These are phyloP conservation scores for Capreolus pygargus DNA, from an alignment of 2,113 vertebrate genomes.

Conservation along the genomic window DNA sequence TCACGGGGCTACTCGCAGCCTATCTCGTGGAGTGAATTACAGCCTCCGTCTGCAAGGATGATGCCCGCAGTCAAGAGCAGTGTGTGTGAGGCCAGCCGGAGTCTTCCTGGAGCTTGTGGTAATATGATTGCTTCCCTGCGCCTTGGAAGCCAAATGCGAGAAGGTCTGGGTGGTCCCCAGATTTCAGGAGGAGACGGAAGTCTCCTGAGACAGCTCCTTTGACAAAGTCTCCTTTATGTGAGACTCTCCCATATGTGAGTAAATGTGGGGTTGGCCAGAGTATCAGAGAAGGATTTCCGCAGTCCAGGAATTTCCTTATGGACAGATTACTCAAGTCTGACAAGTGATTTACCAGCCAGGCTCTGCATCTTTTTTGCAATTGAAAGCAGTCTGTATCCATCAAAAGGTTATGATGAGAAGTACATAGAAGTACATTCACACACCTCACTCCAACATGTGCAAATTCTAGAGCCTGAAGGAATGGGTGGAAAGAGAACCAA, in stretches of 20 bases:
- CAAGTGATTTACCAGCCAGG: not conserved
- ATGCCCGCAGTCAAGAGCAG: slow-evolving; percentile 31
- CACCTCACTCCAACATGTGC: not conserved
- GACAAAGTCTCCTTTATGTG: not conserved
- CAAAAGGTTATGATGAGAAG: not conserved
- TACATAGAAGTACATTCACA: not conserved
- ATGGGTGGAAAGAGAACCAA: not conserved
- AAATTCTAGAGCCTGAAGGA: not conserved
- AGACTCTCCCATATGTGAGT: not conserved
- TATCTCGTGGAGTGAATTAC: not conserved
- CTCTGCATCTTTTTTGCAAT: not conserved
- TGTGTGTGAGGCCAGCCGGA: not conserved
- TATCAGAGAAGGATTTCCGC: not conserved
- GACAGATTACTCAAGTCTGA: not conserved
- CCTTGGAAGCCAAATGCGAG: not conserved
- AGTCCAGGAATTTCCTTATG: not conserved
- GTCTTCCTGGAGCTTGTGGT: not conserved
- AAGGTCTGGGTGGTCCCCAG: not conserved
- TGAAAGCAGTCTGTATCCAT: not conserved
- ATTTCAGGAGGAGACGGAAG: not conserved
- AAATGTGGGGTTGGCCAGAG: not conserved
- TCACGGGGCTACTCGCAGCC: slow-evolving; percentile 41
- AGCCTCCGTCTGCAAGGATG: not conserved
- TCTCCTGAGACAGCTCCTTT: not conserved
- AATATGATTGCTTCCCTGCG: not conserved